These are phyloP conservation scores for Taenioides sp. DNA, from an alignment of 2,797 vertebrate species.

Conservation along the genomic window DNA sequence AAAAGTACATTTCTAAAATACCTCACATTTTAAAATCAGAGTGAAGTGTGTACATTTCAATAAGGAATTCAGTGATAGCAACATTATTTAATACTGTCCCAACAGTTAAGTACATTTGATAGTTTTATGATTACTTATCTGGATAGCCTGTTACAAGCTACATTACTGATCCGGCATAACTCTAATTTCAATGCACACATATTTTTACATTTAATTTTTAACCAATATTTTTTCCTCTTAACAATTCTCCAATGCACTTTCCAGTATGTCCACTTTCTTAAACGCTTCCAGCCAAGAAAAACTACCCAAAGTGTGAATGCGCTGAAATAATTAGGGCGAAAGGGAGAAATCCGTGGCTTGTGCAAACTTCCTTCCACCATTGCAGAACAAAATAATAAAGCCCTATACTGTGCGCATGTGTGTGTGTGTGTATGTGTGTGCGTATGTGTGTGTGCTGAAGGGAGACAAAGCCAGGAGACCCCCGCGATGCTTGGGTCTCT, in stretches of 20 bases:
- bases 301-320: slow-evolving; percentile 65
- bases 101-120: too few relatives aligned
- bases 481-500: slow-evolving; percentile 84
- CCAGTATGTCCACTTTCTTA: slow-evolving; percentile 45
- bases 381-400: slow-evolving; percentile 79
- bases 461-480: slow-evolving; percentile 86
- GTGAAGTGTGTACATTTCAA: too few relatives aligned
- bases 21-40: too few relatives aligned
- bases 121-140: too few relatives aligned
- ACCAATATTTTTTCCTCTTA: not conserved
- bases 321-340: slow-evolving; percentile 82
- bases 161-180: too few relatives aligned
- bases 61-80: too few relatives aligned
- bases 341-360: slow-evolving; percentile 78
- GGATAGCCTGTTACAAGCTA: too few relatives aligned
- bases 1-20: too few relatives aligned
- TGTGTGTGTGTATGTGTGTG: slow-evolving; percentile 77
- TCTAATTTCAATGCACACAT: too few relatives aligned
- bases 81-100: too few relatives aligned
- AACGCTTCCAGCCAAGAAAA: slow-evolving; percentile 55
- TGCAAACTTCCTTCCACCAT: slow-evolving; percentile 83
- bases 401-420: slow-evolving; percentile 75
- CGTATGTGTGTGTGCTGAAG: slow-evolving; percentile 69
- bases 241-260: slow-evolving; percentile 2
- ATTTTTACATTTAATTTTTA: too few relatives aligned